Conservation (phyloP, 2,888 invertebrate genomes). For the Chalcosyrphus nemorum region DNA sequence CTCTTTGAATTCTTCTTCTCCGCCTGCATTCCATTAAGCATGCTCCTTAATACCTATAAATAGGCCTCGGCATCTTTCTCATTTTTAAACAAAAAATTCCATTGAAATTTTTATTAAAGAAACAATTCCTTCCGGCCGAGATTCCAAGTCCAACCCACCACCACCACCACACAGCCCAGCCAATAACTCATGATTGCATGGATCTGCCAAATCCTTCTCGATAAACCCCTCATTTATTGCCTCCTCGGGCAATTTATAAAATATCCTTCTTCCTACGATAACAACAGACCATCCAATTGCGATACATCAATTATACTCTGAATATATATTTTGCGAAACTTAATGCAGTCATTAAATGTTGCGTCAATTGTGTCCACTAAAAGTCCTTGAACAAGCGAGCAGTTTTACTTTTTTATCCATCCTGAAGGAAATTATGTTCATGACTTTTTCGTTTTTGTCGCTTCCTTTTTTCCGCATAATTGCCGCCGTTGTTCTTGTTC, state of each 20-base stretch:
- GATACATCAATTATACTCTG: constrained; percentile 4
- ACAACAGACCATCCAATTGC: background rate
- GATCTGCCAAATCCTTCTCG: background rate
- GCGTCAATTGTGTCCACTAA: constrained; percentile 22
- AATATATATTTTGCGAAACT: background rate
- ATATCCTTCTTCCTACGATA: background rate
- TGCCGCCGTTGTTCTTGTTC: background rate
- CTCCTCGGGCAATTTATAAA: background rate
- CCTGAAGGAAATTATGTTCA: constrained; percentile 18
- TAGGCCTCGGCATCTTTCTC: too few relatives aligned
- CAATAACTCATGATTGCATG: background rate
- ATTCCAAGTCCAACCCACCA: too few relatives aligned
- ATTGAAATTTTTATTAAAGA: background rate
- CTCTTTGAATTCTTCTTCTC: too few relatives aligned
- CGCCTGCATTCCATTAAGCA: too few relatives aligned
- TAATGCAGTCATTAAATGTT: background rate
- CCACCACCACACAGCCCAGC: background rate
- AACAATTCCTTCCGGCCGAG: background rate
- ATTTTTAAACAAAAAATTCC: too few relatives aligned
- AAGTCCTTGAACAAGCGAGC: background rate
- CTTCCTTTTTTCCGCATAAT: background rate
- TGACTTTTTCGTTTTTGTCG: constrained; percentile 17
- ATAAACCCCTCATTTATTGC: background rate
- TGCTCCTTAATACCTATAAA: too few relatives aligned
- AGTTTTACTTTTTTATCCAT: background rate